Percentiles rank a stretch among this genome's conserved stretches.
phyloP scores from a whole-genome alignment of 2,113 vertebrate genomes.

The Laticauda colubrina region DNA sequence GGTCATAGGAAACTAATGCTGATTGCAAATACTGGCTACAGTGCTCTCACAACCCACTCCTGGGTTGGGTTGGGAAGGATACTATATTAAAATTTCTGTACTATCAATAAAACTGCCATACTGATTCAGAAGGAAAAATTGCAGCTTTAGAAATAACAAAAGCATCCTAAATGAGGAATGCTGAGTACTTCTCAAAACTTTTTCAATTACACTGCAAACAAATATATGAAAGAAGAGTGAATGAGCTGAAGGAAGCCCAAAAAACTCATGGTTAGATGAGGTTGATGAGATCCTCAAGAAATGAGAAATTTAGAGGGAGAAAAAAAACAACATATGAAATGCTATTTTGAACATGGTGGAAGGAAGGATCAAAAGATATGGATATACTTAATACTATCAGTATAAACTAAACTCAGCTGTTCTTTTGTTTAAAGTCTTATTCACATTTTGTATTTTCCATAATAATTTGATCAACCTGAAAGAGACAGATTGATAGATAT shows the following conservation, averaged over 20 bases:
- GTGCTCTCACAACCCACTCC: neutral
- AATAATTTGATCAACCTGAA: neutral
- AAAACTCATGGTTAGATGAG: neutral
- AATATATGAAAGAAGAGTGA: neutral
- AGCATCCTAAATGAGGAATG: neutral
- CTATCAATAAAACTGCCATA: neutral
- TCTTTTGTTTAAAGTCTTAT: neutral
- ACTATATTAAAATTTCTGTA: neutral
- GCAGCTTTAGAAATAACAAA: neutral
- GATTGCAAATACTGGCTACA: neutral
- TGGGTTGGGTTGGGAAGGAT: neutral
- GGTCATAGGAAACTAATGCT: neutral
- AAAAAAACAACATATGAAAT: neutral
- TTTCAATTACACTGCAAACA: neutral
- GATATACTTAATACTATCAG: neutral
- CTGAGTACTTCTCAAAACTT: neutral
- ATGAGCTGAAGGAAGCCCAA: neutral
- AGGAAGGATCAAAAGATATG: neutral
- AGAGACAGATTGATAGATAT: neutral
- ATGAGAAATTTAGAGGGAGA: neutral
- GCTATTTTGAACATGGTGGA: neutral
- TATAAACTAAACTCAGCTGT: neutral
- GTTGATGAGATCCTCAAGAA: neutral
- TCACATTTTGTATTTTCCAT: neutral
- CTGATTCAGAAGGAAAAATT: neutral